Evolutionary conservation across 2,888 invertebrate species (phyloP).

Genomic region (Acleris laterana): DNA sequence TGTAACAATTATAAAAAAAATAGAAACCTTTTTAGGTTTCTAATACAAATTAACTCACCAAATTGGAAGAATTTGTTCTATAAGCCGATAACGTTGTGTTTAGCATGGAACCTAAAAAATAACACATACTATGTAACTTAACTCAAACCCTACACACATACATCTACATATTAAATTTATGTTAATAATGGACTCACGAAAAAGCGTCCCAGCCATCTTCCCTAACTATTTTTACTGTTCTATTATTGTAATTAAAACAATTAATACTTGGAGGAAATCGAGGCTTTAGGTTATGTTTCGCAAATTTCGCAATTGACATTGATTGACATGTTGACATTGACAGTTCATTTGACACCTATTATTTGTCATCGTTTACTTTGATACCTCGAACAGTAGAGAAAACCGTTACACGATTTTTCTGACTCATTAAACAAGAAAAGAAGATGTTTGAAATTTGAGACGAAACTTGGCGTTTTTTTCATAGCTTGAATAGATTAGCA

Average conservation of each 20-base stretch:
- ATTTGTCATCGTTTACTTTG: not conserved
- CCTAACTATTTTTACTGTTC: not conserved
- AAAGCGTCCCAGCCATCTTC: slow-evolving; percentile 66
- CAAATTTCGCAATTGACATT: too few species aligned
- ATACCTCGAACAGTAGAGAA: slow-evolving; percentile 1
- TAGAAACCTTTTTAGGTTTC: too few species aligned
- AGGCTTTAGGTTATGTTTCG: slow-evolving; percentile 41
- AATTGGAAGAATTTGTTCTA: slow-evolving; percentile 56
- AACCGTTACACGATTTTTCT: not conserved
- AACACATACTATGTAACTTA: slow-evolving; percentile 25
- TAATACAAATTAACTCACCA: slow-evolving; percentile 55
- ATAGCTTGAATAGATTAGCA: not conserved
- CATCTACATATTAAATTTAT: slow-evolving; percentile 6
- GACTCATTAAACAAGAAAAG: too few species aligned
- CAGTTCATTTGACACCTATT: not conserved
- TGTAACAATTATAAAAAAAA: too few species aligned
- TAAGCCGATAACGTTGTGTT: slow-evolving; percentile 56
- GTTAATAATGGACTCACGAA: slow-evolving; percentile 57
- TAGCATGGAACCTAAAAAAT: slow-evolving; percentile 67
- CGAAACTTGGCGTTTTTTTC: slow-evolving; percentile 13
- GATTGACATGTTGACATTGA: not conserved
- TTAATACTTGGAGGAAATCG: not conserved
- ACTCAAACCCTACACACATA: too few species aligned
- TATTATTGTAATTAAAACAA: not conserved
- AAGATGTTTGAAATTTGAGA: slow-evolving; percentile 24